Base-by-base conservation (phyloP, 1,140 invertebrate species). In the Heliconius eleuchia region DNA sequence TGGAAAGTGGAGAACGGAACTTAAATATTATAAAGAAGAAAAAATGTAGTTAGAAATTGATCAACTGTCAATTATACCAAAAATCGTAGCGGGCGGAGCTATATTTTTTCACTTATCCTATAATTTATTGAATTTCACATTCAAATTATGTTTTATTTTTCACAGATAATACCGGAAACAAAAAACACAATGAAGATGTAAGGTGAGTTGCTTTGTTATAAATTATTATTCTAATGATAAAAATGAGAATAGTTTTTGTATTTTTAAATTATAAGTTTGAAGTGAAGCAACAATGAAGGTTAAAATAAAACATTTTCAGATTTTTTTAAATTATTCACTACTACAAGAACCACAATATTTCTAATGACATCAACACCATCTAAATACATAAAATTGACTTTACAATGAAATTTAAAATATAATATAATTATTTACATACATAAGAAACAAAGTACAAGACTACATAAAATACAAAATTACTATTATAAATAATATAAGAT, bases 141-240 rank as follows among this genome's bases (percentile, higher is more conserved):
- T 66, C 23, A 66, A 66, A 30, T 66, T 66, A 27, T 66, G 13
- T 39, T 23, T 79, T 55, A 66, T 42, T 76, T 46, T 76, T 76
- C 74, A 27, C 74, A 80, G 78, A 71, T 52, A 23, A 74, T 60
- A 39, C 11, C 72, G 27, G 60, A 66, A 50, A 23, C 39, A 76
- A 52, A 66, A 16, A 60, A n/a, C 46, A 70, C 60, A 52, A 82
- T 82, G 81, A 80, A 60, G 72, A 75, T 72, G 75, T 82, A 79
- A 82, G 78, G 81, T 82, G 73, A 71, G 81, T 34, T 66, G 3
- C 23, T 27, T 23, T 66, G 3, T 30, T 27, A 27, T 30, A 66
- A 30, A 30, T 66, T 66, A 66, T 16, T 27, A 66, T 66, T 66
- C 0, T 30, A 13, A 66, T 66, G 8, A 66, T n/a, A 3, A 23